These are phyloP conservation scores for Hydropsyche tenuis DNA, from an alignment of 1,140 invertebrate genomes.

Conservation along the genomic window DNA sequence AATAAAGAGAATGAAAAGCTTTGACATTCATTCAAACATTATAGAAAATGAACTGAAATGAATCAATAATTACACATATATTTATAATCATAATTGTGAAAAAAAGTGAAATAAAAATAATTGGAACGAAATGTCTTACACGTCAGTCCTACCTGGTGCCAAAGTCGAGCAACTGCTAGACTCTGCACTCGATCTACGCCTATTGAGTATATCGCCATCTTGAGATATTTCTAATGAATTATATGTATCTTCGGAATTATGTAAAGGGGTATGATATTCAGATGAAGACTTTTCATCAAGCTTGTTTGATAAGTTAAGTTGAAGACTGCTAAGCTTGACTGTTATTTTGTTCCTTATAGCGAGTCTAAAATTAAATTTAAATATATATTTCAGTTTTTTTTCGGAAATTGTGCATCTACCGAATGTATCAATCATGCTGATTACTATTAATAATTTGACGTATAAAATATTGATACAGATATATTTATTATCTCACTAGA, in stretches of 20 bases:
- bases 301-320: conserved; percentile 42
- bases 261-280: conserved; percentile 23
- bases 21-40: not conserved
- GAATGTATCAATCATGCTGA: too few relatives aligned
- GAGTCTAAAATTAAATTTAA: conserved; percentile 54
- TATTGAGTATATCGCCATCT: conserved; percentile 41
- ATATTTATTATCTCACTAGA: too few relatives aligned
- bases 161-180: conserved; percentile 56
- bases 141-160: conserved; percentile 63
- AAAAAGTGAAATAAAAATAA: conserved; percentile 56
- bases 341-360: conserved; percentile 60
- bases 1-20: not conserved
- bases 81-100: conserved; percentile 17
- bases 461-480: too few relatives aligned
- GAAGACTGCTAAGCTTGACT: conserved; percentile 59
- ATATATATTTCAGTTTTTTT: too few relatives aligned
- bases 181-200: conserved; percentile 54
- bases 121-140: conserved; percentile 64
- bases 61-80: not conserved
- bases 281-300: conserved; percentile 37
- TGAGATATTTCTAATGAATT: conserved; percentile 43
- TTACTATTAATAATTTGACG: too few relatives aligned
- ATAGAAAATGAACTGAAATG: not conserved
- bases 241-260: conserved; percentile 33
- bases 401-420: too few relatives aligned